Base-by-base conservation (phyloP, 2,888 invertebrate species). In the Eupithecia subumbrata region DNA sequence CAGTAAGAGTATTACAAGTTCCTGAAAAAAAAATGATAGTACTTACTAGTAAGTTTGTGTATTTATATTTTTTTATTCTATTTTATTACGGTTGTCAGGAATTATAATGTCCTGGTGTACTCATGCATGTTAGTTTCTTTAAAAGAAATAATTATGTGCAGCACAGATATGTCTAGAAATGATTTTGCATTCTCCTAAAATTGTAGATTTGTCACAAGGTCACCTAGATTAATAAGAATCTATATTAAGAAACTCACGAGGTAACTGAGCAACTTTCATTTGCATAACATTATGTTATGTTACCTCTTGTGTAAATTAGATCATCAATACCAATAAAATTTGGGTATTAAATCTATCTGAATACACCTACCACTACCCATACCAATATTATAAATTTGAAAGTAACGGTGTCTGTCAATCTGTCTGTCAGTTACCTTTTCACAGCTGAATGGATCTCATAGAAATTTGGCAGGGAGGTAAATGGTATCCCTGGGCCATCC, bases 1-100 rank as follows among this genome's bases (percentile, higher is more conserved):
- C 9, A 97, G 85, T 1, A 97, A 90, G 0, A 96, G 87, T 64
- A 96, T 95, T 34, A 96, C 96, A 75, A 96, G 86, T 76, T 96
- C 96, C 96, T 97, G 86, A 5, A 64, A 63, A 64, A 64, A 5
- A 60, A 37, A 66, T 37, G 34, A 34, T 30, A 30, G 7, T 5
- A 37, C 0, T 37, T 5, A 37, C 0, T 37, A 37, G 5, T 11
- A 40, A 40, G 1, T 9, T 40, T 40, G 40, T 9, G 9, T n/a
- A n/a, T n/a, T 40, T 40, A 8, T 8, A 34, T 40, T 40, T 40
- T 40, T 9, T 40, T 40, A 9, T 40, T 40, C 9, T 14, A 43
- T 12, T 12, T 43, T 8, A 1, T 11, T 43, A 14, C 12, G n/a
- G n/a, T 43, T 43, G 11, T 43, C 43, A 0, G 0, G 3, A 43